Base-by-base conservation (phyloP, 2,113 vertebrate species). In the Noctilio leporinus region DNA sequence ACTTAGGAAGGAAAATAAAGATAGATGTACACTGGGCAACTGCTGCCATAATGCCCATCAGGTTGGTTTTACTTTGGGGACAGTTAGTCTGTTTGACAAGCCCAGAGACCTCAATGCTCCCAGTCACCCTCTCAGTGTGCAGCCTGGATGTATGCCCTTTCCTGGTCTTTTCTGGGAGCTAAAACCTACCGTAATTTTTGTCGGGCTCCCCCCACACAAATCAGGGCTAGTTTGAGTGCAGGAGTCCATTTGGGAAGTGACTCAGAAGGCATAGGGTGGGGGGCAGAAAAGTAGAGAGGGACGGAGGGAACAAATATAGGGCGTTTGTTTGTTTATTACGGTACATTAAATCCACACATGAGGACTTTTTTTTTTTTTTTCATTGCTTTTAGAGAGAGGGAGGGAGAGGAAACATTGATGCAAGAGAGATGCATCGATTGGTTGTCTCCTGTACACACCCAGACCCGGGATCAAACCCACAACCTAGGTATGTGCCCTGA, bases 21-120 rank as follows among this genome's bases (percentile, higher is more conserved):
- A 1, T 10, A 65, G 64, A 64, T 4, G 30, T 40, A 38, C 22
- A 38, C 8, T 5, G 16, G 16, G 30, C 16, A 1, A 7, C 22
- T 15, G 16, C 43, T 19, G 33, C 78, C 28, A 1, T 5, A 1
- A 1, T 1, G 8, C 9, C 35, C 4, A 0, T 17, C 30, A 38
- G 24, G 15, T 17, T 28, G 67, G 83, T 35, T 26, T 59, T 69
- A 14, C 20, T 10, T 2, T 51, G 59, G 73, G 10, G 51, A 28
- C 12, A 0, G 10, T 7, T 2, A 2, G 10, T 65, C 47, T 7
- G 6, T 7, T 28, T 10, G 26, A 47, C 59, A 14, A 12, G 2
- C 26, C 38, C 7, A 1, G 67, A 10, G 70, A 57, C 19, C 30
- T 6, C 17, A 0, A 8, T n/a, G 30, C 55, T 2, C 10, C 2